Evolutionary conservation across 2,113 vertebrate genomes (phyloP), one percentile per base, ranked within the genome.

Genomic region (Percina caprodes): DNA sequence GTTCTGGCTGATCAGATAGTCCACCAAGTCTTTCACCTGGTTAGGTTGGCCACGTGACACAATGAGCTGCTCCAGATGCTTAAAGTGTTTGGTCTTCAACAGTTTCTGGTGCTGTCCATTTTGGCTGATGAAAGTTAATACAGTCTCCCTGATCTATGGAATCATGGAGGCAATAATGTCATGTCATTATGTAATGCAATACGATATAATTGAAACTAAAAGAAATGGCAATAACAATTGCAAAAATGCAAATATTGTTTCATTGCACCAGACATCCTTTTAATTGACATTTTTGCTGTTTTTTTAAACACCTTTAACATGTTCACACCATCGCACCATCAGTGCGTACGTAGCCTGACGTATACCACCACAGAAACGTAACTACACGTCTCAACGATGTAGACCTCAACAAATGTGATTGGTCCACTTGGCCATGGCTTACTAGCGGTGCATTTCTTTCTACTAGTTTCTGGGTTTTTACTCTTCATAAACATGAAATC

Each of bases 41-140:
- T 94, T 88, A 0, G 86, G 70, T 2, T 84, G 85, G 55, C 83
- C 88, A 45, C 85, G 90, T 0, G 89, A 92, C 55, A 97, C 89
- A 49, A 95, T 33, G 1, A 96, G 94, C 75, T 94, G 88, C 85
- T 96, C 97, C 88, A 99, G 77, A 18, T 93, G 67, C 13, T 86
- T 80, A 4, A 97, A 96, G 92, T 97, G 95, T 77, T 96, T 96
- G 9, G 95, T 96, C 84, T 95, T 95, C 45, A 95, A 52, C 84
- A 99, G 88, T 55, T 94, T 93, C 74, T 96, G 95, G 26, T 96
- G 95, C 0, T 94, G 94, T 42, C 96, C 94, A 58, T 94, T 94
- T 16, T 89, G 92, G 81, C 93, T 93, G 72, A 98, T 90, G 30
- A 92, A 95, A 1, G 92, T 94, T 84, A 98, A 88, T 49, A 97